phyloP scores from a whole-genome alignment of 2,888 invertebrate genomes.

The Tyria jacobaeae region DNA sequence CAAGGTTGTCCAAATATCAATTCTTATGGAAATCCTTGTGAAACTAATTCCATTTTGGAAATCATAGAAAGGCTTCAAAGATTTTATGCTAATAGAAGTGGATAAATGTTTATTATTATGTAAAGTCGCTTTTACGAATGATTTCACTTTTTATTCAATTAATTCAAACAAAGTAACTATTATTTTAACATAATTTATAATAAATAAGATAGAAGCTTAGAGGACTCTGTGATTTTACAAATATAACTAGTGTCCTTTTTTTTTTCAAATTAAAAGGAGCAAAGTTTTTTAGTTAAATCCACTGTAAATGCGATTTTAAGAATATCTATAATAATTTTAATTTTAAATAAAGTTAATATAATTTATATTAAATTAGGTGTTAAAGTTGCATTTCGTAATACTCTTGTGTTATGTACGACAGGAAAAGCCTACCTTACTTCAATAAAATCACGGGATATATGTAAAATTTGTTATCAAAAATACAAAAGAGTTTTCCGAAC shows the following conservation, averaged over 20 bases:
- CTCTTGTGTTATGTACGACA: neutral
- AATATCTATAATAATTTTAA: neutral
- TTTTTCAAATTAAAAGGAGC: neutral
- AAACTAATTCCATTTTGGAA: conserved; percentile 56
- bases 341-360: neutral
- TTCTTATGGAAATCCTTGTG: conserved; percentile 69
- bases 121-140: neutral
- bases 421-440: neutral
- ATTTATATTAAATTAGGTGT: conserved; percentile 1
- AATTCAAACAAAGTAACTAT: neutral
- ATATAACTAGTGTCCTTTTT: neutral
- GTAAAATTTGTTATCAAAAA: neutral
- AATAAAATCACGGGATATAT: neutral
- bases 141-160: neutral
- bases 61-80: conserved; percentile 66
- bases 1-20: conserved; percentile 80
- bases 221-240: neutral
- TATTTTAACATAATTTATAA: neutral
- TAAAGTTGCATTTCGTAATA: neutral
- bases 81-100: conserved; percentile 55
- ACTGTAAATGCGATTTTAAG: neutral
- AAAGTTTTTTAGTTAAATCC: neutral
- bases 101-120: neutral
- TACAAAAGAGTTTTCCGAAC: neutral
- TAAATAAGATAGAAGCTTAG: neutral